Conservation (phyloP, 2,797 vertebrate genomes). For the Nothura maculosa region DNA sequence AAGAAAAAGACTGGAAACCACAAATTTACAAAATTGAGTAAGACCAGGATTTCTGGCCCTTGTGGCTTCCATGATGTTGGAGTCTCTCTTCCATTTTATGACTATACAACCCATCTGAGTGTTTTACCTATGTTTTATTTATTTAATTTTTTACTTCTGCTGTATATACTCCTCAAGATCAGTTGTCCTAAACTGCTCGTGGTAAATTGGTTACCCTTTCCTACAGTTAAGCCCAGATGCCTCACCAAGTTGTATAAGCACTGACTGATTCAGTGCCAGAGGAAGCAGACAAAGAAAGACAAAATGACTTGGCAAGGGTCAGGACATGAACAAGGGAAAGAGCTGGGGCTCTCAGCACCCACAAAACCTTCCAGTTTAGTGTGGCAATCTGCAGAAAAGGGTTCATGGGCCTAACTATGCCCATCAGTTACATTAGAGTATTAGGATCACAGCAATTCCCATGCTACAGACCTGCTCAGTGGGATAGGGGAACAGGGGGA, state of each 20-base stretch:
- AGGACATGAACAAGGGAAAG: neutral
- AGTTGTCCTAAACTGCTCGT: neutral
- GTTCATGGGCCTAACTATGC: neutral
- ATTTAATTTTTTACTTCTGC: neutral
- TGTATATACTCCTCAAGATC: neutral
- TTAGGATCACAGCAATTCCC: neutral
- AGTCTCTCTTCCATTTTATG: neutral
- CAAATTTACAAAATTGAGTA: neutral
- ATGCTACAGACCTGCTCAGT: fast-evolving
- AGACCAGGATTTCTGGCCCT: neutral
- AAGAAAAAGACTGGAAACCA: neutral
- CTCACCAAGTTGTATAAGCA: neutral
- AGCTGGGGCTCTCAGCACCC: neutral
- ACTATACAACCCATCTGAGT: neutral
- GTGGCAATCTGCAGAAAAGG: neutral
- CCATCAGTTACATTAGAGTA: neutral
- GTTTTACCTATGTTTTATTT: neutral
- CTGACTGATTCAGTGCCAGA: neutral
- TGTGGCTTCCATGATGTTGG: neutral
- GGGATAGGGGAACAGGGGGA: neutral
- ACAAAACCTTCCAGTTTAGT: neutral
- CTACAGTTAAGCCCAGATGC: neutral
- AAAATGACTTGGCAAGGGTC: neutral
- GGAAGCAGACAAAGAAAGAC: neutral
- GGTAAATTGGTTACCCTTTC: neutral